A percentile compares a stretch with the other conserved stretches of the same genome.
phyloP scores from a whole-genome alignment of 2,888 invertebrate species.

The Diadegma fenestrale region DNA sequence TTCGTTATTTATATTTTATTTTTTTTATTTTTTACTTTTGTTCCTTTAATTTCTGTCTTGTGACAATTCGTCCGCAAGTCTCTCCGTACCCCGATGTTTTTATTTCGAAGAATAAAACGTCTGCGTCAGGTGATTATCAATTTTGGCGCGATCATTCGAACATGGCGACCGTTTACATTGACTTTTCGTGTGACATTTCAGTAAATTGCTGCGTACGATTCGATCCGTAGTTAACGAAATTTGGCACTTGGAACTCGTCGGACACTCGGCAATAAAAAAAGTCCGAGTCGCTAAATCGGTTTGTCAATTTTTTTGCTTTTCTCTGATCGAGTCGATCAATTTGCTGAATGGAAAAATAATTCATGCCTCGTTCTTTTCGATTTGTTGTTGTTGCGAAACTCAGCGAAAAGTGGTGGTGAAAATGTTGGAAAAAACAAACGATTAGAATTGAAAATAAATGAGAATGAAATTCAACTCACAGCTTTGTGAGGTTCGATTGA shows the following conservation, averaged over 20 bases:
- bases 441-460: background rate
- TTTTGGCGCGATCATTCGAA: constrained; percentile 53
- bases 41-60: constrained; percentile 19
- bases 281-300: background rate
- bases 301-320: background rate
- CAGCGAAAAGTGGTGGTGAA: constrained; percentile 3
- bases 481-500: constrained; percentile 5
- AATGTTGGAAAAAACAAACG: background rate
- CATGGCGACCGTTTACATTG: constrained; percentile 11
- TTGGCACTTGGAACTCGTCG: constrained; percentile 50
- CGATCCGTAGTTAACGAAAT: constrained; percentile 36
- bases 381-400: constrained; percentile 12
- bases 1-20: constrained; percentile 36
- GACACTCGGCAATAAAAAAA: constrained; percentile 15
- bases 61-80: constrained; percentile 2
- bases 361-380: background rate
- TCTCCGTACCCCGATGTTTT: constrained; percentile 20
- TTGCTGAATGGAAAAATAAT: constrained; percentile 34
- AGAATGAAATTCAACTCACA: constrained; percentile 29
- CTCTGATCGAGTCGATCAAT: constrained; percentile 14
- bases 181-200: background rate
- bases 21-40: constrained; percentile 28
- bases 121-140: constrained; percentile 8
- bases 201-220: constrained; percentile 9
- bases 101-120: constrained; percentile 3